Conservation (phyloP, 2,113 vertebrate genomes). For the Montifringilla adamsi region DNA sequence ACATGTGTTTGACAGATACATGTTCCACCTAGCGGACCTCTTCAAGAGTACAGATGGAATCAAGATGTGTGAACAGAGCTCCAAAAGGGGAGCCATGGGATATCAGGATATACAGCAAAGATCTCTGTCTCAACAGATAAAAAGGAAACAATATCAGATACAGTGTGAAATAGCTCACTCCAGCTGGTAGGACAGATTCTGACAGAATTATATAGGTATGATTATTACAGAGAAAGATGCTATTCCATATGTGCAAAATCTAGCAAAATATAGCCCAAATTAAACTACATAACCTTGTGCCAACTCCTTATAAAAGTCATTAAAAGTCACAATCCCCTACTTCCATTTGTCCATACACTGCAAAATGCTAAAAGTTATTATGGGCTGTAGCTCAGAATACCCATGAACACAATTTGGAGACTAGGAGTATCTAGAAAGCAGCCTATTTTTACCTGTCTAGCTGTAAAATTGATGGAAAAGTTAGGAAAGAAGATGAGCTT, state of each 20-base stretch:
- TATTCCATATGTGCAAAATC: neutral
- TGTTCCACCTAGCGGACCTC: constrained; percentile 34
- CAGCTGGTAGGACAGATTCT: constrained; percentile 25
- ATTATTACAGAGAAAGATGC: neutral
- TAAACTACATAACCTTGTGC: neutral
- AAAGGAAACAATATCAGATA: constrained; percentile 45
- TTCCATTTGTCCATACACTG: neutral
- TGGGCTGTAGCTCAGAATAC: neutral
- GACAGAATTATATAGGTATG: neutral
- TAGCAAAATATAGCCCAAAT: neutral
- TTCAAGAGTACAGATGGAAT: constrained; percentile 57
- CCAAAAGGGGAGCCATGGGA: constrained; percentile 25
- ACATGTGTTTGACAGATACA: constrained; percentile 63
- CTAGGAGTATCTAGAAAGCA: neutral
- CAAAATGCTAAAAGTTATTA: neutral
- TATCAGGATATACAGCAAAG: constrained; percentile 14
- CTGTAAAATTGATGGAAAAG: neutral
- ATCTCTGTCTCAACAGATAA: constrained; percentile 1
- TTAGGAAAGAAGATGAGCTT: neutral
- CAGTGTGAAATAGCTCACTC: neutral
- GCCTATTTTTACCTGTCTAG: neutral
- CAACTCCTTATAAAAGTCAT: neutral
- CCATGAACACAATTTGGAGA: neutral
- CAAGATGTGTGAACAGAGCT: constrained; percentile 64
- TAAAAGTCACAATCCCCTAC: neutral